phyloP scores from a whole-genome alignment of 2,888 invertebrate genomes.

The Siphonodentalium dalli region DNA sequence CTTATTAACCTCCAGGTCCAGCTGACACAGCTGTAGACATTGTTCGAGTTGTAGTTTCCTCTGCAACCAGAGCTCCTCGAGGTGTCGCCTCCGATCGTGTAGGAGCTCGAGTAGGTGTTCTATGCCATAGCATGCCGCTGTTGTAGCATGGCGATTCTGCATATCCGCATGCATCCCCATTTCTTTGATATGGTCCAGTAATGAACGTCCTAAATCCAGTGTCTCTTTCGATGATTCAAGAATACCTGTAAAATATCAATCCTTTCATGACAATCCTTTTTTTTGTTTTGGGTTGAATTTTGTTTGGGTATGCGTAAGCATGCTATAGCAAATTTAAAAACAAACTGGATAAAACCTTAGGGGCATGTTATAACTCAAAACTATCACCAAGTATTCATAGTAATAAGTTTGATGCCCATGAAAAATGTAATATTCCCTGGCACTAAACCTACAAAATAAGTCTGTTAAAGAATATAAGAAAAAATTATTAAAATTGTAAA shows the following conservation, averaged over 20 bases:
- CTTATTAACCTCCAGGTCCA: slow-evolving; percentile 75
- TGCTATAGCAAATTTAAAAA: too few species aligned
- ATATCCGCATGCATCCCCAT: slow-evolving; percentile 78
- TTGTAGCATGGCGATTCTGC: slow-evolving; percentile 66
- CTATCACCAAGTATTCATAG: too few species aligned
- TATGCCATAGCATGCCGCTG: slow-evolving; percentile 67
- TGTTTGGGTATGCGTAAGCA: too few species aligned
- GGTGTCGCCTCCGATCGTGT: slow-evolving; percentile 76
- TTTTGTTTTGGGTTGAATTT: too few species aligned
- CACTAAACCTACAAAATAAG: too few species aligned
- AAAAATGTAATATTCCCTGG: too few species aligned
- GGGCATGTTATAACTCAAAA: too few species aligned
- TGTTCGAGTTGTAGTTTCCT: slow-evolving; percentile 81
- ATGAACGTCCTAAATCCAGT: slow-evolving; percentile 78
- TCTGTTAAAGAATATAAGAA: too few species aligned
- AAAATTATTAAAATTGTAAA: too few species aligned
- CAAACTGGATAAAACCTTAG: too few species aligned
- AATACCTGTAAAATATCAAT: slow-evolving; percentile 66
- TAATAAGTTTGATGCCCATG: too few species aligned
- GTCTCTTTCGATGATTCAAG: slow-evolving; percentile 82
- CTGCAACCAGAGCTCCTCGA: slow-evolving; percentile 73
- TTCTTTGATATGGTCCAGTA: slow-evolving; percentile 78
- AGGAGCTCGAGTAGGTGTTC: slow-evolving; percentile 68
- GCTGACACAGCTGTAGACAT: slow-evolving; percentile 76
- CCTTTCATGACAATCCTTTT: too few species aligned